phyloP scores from a whole-genome alignment of 2,888 invertebrate species.

The Drosophila neoperkinsi region DNA sequence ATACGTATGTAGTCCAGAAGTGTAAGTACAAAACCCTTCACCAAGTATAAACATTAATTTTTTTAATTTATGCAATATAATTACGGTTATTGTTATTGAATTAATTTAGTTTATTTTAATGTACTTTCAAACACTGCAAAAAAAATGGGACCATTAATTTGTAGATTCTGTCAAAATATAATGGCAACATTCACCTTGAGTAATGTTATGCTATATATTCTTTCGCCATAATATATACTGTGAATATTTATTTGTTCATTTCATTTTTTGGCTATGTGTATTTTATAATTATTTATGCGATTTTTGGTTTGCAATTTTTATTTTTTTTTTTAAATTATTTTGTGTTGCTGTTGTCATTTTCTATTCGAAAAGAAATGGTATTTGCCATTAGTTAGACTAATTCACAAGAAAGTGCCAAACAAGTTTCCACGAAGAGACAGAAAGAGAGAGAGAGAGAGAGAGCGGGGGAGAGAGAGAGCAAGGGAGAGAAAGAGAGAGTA shows the following conservation, averaged over 20 bases:
- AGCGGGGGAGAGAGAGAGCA: too few species aligned
- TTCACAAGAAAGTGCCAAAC: constrained; percentile 30
- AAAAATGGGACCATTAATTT: constrained; percentile 43
- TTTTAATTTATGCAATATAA: background rate
- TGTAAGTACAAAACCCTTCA: too few species aligned
- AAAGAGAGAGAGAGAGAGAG: background rate
- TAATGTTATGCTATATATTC: constrained; percentile 49
- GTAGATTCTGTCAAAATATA: constrained; percentile 58
- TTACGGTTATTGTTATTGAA: background rate
- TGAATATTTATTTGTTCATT: constrained; percentile 37
- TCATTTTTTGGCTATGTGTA: constrained; percentile 9
- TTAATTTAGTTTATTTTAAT: background rate
- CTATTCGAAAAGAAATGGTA: constrained; percentile 26
- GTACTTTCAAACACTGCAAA: background rate
- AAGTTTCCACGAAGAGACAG: constrained; percentile 4
- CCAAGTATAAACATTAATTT: background rate
- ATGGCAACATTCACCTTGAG: constrained; percentile 64
- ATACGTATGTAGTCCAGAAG: too few species aligned
- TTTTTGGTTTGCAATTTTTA: constrained; percentile 22
- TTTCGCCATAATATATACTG: constrained; percentile 34
- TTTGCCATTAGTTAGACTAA: constrained; percentile 24
- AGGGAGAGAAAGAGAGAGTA: background rate
- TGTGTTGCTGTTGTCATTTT: constrained; percentile 42
- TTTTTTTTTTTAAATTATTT: background rate
- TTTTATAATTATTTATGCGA: constrained; percentile 39